A percentile compares a stretch with the other conserved stretches of the same genome.
These are phyloP conservation scores for Tricholauxania praeusta DNA, from an alignment of 2,888 invertebrate genomes.

Conservation along the genomic window DNA sequence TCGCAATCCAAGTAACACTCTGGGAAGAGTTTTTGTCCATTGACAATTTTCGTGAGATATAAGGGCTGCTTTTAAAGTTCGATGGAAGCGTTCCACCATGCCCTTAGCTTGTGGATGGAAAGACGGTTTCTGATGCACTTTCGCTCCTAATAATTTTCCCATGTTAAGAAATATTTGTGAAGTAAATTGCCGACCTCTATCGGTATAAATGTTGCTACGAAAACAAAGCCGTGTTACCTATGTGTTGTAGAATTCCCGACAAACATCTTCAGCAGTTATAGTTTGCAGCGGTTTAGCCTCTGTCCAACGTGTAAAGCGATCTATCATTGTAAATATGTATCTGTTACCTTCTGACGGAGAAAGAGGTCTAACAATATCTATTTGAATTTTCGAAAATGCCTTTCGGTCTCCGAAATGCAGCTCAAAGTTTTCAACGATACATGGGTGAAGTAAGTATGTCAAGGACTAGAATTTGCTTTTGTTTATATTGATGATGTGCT, in stretches of 20 bases:
- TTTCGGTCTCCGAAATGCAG: conserved; percentile 56
- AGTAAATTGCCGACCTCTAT: conserved; percentile 2
- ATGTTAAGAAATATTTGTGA: background rate
- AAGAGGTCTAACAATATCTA: too few relatives aligned
- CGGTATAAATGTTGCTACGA: conserved; percentile 2
- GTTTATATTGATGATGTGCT: conserved; percentile 57
- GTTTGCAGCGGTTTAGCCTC: background rate
- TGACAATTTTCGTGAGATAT: too few relatives aligned
- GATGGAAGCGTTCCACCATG: too few relatives aligned
- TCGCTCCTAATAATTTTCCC: too few relatives aligned
- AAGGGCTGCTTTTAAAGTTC: too few relatives aligned
- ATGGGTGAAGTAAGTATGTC: conserved; percentile 54
- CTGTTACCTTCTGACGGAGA: too few relatives aligned
- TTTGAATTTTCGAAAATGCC: conserved; percentile 58
- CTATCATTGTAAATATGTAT: too few relatives aligned
- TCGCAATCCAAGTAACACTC: too few relatives aligned
- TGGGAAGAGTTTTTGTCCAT: too few relatives aligned
- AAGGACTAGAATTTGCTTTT: conserved; percentile 50
- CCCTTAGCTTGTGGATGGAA: too few relatives aligned
- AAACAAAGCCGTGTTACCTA: background rate
- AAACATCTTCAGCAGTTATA: background rate
- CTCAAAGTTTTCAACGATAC: conserved; percentile 61
- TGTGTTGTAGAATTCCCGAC: background rate
- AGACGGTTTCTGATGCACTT: too few relatives aligned
- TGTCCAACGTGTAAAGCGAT: conserved; percentile 4